Conservation (phyloP, 2,113 vertebrate genomes). For the Zeus faber region DNA sequence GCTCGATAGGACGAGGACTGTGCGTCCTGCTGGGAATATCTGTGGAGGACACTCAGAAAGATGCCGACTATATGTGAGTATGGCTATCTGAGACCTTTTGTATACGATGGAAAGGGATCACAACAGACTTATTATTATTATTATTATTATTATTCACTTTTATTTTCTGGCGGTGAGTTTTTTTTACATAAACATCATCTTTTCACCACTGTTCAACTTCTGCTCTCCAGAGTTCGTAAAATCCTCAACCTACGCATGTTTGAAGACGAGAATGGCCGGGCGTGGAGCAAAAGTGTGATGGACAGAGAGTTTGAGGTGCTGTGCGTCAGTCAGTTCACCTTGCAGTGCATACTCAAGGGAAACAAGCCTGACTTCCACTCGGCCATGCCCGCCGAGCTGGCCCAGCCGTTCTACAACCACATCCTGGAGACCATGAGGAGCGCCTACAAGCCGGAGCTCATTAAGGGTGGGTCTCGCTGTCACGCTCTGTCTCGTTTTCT, state of each 20-base stretch:
- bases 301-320: constrained; percentile 89
- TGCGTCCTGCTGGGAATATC: constrained; percentile 94
- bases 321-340: constrained; percentile 95
- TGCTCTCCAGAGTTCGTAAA: constrained; percentile 83
- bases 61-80: constrained; percentile 94
- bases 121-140: not conserved
- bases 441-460: constrained; percentile 84
- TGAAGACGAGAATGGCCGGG: constrained; percentile 88
- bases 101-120: not conserved
- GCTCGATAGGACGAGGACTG: constrained; percentile 89
- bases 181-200: not conserved
- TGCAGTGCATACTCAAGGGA: constrained; percentile 92
- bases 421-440: constrained; percentile 89
- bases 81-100: not conserved
- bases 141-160: not conserved
- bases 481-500: no score
- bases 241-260: constrained; percentile 94
- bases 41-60: constrained; percentile 88
- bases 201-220: not conserved
- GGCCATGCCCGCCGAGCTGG: constrained; percentile 89
- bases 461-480: constrained; percentile 92
- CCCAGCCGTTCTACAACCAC: constrained; percentile 87
- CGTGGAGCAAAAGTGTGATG: constrained; percentile 93
- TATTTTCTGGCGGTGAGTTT: not conserved
- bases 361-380: constrained; percentile 96